phyloP scores from a whole-genome alignment of 1,140 invertebrate species.

The Rhopalosiphum padi region DNA sequence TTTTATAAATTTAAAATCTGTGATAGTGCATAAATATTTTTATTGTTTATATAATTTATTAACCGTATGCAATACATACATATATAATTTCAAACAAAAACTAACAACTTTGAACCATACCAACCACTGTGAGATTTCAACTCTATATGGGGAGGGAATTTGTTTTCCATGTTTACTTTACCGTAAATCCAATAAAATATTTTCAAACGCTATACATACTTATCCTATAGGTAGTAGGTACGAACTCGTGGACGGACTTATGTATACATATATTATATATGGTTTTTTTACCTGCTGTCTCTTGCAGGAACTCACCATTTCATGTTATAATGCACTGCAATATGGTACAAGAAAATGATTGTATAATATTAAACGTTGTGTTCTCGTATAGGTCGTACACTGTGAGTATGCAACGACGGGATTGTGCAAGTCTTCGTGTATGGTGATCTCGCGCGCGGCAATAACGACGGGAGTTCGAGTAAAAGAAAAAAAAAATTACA shows the following conservation, averaged over 20 bases:
- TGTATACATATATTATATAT: neutral
- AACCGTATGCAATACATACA: no score
- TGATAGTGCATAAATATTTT: neutral
- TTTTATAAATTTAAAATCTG: neutral
- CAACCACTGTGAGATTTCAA: neutral
- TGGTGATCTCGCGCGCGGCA: neutral
- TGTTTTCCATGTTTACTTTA: neutral
- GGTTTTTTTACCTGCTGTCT: neutral
- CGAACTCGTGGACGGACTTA: neutral
- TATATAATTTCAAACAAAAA: no score
- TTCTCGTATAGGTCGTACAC: no score
- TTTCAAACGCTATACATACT: neutral
- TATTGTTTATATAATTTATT: no score
- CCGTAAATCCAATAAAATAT: neutral
- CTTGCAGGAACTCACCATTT: neutral
- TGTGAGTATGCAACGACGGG: neutral
- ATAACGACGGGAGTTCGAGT: neutral
- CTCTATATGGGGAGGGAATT: neutral
- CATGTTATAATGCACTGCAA: neutral
- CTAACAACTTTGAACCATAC: neutral
- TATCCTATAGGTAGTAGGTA: neutral
- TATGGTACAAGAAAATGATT: neutral
- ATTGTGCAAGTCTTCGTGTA: neutral
- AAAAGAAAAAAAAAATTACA: neutral
- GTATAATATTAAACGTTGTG: neutral